Evolutionary conservation across 2,113 vertebrate genomes (phyloP).

Genomic region (Meles meles): DNA sequence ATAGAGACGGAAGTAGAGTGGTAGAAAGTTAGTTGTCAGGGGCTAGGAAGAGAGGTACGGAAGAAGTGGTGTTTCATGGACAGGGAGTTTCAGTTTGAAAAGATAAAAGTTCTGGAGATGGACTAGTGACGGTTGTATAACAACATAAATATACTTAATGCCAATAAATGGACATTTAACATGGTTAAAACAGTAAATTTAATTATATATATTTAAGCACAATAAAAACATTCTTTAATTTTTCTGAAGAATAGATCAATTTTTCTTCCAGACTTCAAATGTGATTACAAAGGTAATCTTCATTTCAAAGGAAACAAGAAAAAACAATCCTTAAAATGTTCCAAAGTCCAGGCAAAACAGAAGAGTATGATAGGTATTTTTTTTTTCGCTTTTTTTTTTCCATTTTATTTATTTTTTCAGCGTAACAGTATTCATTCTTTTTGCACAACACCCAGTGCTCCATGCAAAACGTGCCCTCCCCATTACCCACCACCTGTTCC

Average conservation of each 20-base stretch:
- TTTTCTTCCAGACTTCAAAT: constrained; percentile 7
- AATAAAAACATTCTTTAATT: background rate
- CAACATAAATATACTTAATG: background rate
- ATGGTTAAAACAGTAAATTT: background rate
- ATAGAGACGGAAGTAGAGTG: background rate
- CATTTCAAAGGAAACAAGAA: background rate
- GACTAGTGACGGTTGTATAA: background rate
- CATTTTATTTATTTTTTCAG: too few species aligned
- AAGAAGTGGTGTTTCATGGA: background rate
- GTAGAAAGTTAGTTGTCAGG: background rate
- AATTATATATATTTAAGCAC: background rate
- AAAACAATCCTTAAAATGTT: background rate
- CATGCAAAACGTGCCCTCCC: too few species aligned
- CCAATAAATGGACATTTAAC: background rate
- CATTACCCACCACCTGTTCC: too few species aligned
- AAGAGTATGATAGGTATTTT: background rate
- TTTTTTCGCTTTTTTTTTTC: too few species aligned
- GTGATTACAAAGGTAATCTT: background rate
- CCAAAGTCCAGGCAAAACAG: background rate
- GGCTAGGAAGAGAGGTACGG: background rate
- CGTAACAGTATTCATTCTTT: too few species aligned
- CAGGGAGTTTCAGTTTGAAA: background rate
- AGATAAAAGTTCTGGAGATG: background rate
- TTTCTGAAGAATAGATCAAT: background rate
- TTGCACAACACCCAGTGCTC: too few species aligned